phyloP scores from a whole-genome alignment of 2,888 invertebrate species.

The Orthosia cruda region DNA sequence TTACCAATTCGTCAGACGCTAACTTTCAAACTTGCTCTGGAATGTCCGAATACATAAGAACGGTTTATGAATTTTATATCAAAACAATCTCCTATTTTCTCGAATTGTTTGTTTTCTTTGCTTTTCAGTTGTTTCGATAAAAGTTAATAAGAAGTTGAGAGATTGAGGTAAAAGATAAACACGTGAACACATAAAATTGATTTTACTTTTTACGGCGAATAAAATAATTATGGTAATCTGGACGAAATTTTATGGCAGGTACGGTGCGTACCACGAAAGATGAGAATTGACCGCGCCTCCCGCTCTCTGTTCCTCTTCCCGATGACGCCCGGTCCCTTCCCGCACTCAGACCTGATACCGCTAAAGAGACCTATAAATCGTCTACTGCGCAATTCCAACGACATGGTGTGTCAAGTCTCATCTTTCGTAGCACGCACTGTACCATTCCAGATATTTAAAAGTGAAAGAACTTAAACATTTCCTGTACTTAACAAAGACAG shows the following conservation, averaged over 20 bases:
- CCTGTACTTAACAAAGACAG: not conserved
- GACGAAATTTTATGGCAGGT: not conserved
- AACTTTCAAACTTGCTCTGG: constrained; percentile 19
- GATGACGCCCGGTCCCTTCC: no score
- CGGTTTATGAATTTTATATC: constrained; percentile 51
- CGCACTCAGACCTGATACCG: no score
- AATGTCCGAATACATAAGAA: constrained; percentile 30
- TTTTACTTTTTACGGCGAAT: no score
- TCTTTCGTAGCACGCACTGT: no score
- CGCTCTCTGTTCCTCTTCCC: no score
- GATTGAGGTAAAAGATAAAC: constrained; percentile 12
- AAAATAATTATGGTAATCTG: not conserved
- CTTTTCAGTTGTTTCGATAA: constrained; percentile 14
- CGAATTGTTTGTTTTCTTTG: constrained; percentile 25
- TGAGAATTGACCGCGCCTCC: no score
- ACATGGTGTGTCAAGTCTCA: no score
- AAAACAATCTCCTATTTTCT: constrained; percentile 34
- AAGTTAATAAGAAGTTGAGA: constrained; percentile 9
- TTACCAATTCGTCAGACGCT: constrained; percentile 36
- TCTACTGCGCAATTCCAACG: no score
- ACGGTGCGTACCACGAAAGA: no score
- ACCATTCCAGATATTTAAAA: no score
- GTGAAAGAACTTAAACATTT: no score
- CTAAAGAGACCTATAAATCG: no score
- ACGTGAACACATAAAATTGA: not conserved